These are phyloP conservation scores for Piprites chloris DNA, from an alignment of 2,113 vertebrate genomes.

Conservation along the genomic window DNA sequence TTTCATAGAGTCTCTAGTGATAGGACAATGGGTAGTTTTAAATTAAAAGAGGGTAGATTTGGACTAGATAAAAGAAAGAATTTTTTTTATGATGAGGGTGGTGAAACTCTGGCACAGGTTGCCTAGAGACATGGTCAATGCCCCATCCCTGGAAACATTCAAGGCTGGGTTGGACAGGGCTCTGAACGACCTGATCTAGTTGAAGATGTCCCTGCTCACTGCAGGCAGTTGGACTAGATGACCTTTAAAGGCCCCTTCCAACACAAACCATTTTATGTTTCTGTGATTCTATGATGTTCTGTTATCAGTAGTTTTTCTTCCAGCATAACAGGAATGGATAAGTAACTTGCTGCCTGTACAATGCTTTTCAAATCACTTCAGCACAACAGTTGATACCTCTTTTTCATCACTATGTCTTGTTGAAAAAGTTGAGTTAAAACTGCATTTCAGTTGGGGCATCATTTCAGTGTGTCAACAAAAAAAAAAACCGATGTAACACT, in stretches of 20 bases:
- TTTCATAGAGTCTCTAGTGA: background rate
- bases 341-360: background rate
- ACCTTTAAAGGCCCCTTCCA: background rate
- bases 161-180: background rate
- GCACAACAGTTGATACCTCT: background rate
- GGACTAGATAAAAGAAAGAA: background rate
- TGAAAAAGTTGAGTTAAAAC: background rate
- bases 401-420: background rate
- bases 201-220: background rate
- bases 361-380: background rate
- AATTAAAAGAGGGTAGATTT: background rate
- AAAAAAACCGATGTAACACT: background rate
- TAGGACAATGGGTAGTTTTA: background rate
- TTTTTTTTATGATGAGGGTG: background rate
- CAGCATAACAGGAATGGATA: background rate
- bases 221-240: background rate
- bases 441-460: background rate
- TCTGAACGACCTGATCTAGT: background rate
- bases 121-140: background rate
- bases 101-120: background rate
- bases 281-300: background rate
- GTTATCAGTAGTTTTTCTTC: background rate
- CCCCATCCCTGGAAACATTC: background rate
- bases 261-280: background rate
- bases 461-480: background rate